Evolutionary conservation across 2,888 invertebrate species (phyloP), one percentile per base, ranked within the genome.

Genomic region (Malthinus flaveolus): DNA sequence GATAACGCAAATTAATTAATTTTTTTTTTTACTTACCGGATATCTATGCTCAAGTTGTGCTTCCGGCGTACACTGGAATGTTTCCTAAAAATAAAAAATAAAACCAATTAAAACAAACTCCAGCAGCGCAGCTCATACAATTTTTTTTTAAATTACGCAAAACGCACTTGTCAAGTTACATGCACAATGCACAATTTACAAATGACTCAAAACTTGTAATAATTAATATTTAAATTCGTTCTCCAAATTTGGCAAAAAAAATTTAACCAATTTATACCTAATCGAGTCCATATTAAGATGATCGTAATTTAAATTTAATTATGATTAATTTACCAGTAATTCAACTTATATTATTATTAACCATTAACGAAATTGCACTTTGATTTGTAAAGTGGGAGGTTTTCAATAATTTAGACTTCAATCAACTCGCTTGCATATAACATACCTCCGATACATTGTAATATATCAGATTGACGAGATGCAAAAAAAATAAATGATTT

Each of bases 51-150:
- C 77, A 70, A 69, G 71, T 73, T 73, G 76, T 67, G 75, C 69
- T 76, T 77, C 77, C 76, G 74, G 77, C 72, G 73, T 66, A 73
- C 75, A 73, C 68, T 76, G 75, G 76, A 75, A 76, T 75, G 75
- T 73, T 75, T 77, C 76, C 77, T 78, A 75, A 64, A 75, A 77
- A 63, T 49, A 64, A 60, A 58, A 64, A 59, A 35, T 23, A 45
- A 6, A 15, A 15, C 39, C 5, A 23, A 23, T 23, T 23, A 23
- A 23, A 23, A 15, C 39, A 42, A 23, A 42, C 39, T 42, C 23
- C 9, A 15, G 23, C 15, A 37, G n/a, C n/a, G n/a, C n/a, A n/a
- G 23, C 5, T 3, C 23, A 5, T 23, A 23, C 23, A 23, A 3
- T 23, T 23, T 23, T 23, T 23, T 23, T 23, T 23, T 23, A 23